phyloP scores from a whole-genome alignment of 2,113 vertebrate species.

The Atlantisia rogersi region DNA sequence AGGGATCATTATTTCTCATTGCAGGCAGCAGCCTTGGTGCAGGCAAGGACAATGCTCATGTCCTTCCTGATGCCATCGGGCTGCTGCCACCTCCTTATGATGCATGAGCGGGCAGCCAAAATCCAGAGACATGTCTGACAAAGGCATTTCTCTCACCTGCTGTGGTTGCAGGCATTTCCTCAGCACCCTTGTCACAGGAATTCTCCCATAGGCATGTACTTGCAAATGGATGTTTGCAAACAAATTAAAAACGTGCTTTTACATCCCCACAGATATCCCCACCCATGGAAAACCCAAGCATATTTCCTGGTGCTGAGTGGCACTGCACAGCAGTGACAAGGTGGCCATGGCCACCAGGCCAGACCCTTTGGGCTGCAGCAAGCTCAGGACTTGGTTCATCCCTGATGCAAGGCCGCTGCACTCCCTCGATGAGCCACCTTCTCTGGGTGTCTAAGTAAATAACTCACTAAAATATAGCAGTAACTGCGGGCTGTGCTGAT shows the following conservation, averaged over 20 bases:
- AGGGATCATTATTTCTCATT: conserved; percentile 6
- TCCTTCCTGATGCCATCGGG: background rate
- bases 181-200: background rate
- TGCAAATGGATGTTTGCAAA: background rate
- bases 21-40: background rate
- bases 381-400: background rate
- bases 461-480: background rate
- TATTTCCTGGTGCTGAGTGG: background rate
- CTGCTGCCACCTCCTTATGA: fast-evolving
- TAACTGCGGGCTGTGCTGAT: fast-evolving
- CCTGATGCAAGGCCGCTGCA: fast-evolving
- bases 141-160: background rate
- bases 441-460: background rate
- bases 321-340: fast-evolving
- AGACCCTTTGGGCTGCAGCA: background rate
- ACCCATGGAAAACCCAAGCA: background rate
- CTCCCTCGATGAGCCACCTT: fast-evolving
- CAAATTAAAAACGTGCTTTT: background rate
- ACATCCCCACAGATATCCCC: background rate
- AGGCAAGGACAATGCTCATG: background rate
- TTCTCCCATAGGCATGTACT: background rate
- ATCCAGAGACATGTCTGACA: background rate
- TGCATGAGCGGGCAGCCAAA: background rate
- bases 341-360: fast-evolving
- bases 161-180: background rate